A percentile compares a stretch with the other conserved stretches of the same genome.
Conservation (phyloP, 2,888 invertebrate genomes). For the Carabus problematicus region DNA sequence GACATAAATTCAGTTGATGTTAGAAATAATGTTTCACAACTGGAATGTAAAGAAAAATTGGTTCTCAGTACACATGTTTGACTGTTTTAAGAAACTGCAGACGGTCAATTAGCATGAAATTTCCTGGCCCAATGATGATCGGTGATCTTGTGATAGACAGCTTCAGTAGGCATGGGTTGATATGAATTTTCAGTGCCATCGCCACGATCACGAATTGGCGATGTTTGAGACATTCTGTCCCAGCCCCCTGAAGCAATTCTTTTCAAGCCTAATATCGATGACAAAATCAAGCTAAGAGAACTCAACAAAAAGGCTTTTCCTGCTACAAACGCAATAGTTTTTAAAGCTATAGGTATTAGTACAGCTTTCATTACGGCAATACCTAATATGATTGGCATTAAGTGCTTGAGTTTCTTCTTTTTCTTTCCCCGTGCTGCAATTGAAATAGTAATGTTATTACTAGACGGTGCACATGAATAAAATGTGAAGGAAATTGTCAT, state of each 20-base stretch:
- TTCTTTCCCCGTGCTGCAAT: conserved; percentile 51
- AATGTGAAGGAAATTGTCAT: too few species aligned
- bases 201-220: conserved; percentile 43
- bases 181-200: conserved; percentile 25
- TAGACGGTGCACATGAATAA: too few species aligned
- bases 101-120: conserved; percentile 17
- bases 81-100: too few species aligned
- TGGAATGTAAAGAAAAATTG: too few species aligned
- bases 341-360: conserved; percentile 71
- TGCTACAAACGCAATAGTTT: conserved; percentile 72
- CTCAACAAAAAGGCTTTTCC: conserved; percentile 65
- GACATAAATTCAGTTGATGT: too few species aligned
- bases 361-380: conserved; percentile 71
- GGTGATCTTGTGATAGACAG: conserved; percentile 20
- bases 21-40: too few species aligned
- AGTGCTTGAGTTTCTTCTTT: conserved; percentile 62
- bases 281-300: conserved; percentile 65
- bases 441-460: neutral
- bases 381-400: conserved; percentile 69
- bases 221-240: conserved; percentile 46
- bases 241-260: conserved; percentile 55
- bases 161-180: conserved; percentile 34
- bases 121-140: conserved; percentile 30
- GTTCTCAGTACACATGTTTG: too few species aligned
- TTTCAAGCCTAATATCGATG: conserved; percentile 68